These are phyloP conservation scores for Notodonta dromedarius DNA, from an alignment of 2,888 invertebrate genomes.

Conservation along the genomic window DNA sequence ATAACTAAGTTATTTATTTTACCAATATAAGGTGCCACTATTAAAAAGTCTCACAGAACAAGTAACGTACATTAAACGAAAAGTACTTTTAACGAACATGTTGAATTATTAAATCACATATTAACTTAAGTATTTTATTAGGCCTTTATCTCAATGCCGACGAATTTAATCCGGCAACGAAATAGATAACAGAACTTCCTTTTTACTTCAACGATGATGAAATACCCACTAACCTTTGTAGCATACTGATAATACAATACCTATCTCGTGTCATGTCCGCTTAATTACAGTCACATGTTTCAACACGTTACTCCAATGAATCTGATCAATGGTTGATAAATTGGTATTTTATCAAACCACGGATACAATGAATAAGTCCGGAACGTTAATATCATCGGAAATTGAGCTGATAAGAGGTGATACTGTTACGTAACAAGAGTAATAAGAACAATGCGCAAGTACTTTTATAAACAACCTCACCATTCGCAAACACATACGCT, in stretches of 20 bases:
- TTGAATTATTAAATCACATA: too few relatives aligned
- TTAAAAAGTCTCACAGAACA: too few relatives aligned
- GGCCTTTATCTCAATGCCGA: neutral
- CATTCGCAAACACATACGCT: too few relatives aligned
- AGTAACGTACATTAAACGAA: too few relatives aligned
- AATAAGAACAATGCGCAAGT: too few relatives aligned
- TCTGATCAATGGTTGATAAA: neutral
- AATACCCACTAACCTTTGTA: neutral
- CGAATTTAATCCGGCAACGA: neutral
- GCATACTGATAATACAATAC: neutral
- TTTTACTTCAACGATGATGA: conserved; percentile 1
- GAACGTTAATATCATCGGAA: too few relatives aligned
- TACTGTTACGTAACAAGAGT: too few relatives aligned
- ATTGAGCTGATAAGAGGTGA: too few relatives aligned
- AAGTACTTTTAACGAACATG: too few relatives aligned
- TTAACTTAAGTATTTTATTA: neutral
- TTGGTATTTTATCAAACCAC: neutral
- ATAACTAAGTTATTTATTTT: too few relatives aligned
- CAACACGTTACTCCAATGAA: neutral
- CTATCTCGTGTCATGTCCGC: neutral
- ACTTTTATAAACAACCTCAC: too few relatives aligned
- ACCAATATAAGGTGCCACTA: too few relatives aligned
- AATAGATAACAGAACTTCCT: conserved; percentile 4
- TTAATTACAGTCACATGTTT: neutral
- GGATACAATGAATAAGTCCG: neutral